Percentiles rank a stretch among this genome's conserved stretches.
Evolutionary conservation across 2,888 invertebrate species (phyloP).

Genomic region (Drosophila maculinotata): DNA sequence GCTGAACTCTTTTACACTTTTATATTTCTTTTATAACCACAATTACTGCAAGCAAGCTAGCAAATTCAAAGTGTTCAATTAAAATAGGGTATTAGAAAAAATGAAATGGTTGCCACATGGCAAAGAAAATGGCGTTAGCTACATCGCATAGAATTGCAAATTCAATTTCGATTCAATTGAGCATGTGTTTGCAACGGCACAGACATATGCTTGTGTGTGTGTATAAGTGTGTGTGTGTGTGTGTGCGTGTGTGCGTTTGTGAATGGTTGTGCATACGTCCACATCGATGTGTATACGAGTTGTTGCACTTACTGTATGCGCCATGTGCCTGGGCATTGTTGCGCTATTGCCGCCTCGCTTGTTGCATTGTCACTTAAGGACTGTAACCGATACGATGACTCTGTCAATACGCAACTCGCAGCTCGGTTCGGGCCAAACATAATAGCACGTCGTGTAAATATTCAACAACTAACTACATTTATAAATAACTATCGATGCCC

Average conservation of each 20-base stretch:
- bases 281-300: constrained; percentile 36
- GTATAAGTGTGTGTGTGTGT: constrained; percentile 1
- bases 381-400: constrained; percentile 58
- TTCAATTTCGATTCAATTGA: constrained; percentile 80
- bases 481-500: too few relatives aligned
- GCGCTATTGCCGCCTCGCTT: constrained; percentile 61
- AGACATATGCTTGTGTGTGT: constrained; percentile 57
- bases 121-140: constrained; percentile 75
- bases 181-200: constrained; percentile 74
- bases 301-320: constrained; percentile 40
- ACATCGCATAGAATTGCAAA: constrained; percentile 77
- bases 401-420: constrained; percentile 43
- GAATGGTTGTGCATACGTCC: constrained; percentile 21
- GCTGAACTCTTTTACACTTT: too few relatives aligned
- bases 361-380: constrained; percentile 69
- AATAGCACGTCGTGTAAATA: background rate
- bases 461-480: background rate
- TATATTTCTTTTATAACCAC: too few relatives aligned
- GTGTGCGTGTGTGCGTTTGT: constrained; percentile 19
- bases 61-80: too few relatives aligned
- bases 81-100: constrained; percentile 32
- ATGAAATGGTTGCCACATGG: constrained; percentile 40
- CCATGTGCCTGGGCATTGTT: constrained; percentile 55
- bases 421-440: constrained; percentile 22
- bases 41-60: too few relatives aligned